Percentiles rank a stretch among this genome's conserved stretches.
Conservation (phyloP, 2,888 invertebrate genomes). For the Cataglyphis rosenhaueri region DNA sequence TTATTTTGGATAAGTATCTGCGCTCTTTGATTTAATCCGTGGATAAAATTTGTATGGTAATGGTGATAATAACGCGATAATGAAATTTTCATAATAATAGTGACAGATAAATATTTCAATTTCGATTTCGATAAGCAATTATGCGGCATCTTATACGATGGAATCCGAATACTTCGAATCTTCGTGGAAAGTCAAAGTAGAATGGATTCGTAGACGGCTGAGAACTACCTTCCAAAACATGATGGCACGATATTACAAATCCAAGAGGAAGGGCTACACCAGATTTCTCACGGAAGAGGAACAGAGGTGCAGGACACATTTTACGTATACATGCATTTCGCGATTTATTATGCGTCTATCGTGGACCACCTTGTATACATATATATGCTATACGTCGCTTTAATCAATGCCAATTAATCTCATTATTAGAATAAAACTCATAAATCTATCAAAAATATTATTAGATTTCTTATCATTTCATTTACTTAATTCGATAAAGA, state of each 20-base stretch:
- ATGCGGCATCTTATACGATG: conserved; percentile 64
- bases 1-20: background rate
- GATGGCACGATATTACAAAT: conserved; percentile 78
- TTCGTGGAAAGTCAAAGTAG: conserved; percentile 81
- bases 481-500: background rate
- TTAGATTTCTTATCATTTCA: background rate
- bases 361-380: background rate
- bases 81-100: background rate
- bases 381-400: background rate
- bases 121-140: background rate
- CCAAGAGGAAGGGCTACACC: conserved; percentile 88
- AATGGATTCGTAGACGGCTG: conserved; percentile 77
- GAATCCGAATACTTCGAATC: conserved; percentile 81
- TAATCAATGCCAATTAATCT: background rate
- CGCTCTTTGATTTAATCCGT: background rate
- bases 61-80: background rate
- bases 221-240: conserved; percentile 74
- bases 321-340: background rate
- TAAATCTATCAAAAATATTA: background rate
- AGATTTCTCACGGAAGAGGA: conserved; percentile 90
- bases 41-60: conserved; percentile 1
- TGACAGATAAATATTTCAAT: background rate
- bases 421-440: background rate
- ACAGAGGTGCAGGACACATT: conserved; percentile 86
- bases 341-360: background rate